Evolutionary conservation across 2,113 vertebrate species (phyloP), one percentile per base, ranked within the genome.

Genomic region (Tachycineta bicolor): DNA sequence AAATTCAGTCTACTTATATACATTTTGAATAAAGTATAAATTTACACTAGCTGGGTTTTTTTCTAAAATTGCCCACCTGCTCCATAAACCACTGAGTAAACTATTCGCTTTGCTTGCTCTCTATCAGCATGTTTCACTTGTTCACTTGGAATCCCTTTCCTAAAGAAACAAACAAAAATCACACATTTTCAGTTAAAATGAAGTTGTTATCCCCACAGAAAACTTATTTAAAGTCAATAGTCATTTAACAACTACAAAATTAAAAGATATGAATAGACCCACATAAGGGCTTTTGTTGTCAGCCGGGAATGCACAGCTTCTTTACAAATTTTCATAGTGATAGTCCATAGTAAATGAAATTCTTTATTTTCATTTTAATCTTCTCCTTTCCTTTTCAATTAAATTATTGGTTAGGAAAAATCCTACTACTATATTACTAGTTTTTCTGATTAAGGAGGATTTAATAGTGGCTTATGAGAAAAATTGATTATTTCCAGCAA

Each of bases 61-160:
- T 59, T 9, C 21, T 70, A 74, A 29, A 74, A 87, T 77, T 74
- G 29, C 96, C 39, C 89, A 99, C 99, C 99, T 98, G 98, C 99
- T 93, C 99, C 99, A 22, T 99, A 99, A 92, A 99, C 97, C 50
- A 98, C 98, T 2, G 99, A 98, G 88, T 99, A 99, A 79, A 99
- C 98, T 0, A 99, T 88, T 22, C 98, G 98, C 79, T 99, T 99
- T 87, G 99, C 98, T 55, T 98, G 98, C 67, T 99, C 99, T 87
- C 99, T 97, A 47, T 99, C 99, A 60, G 95, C 47, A 0, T 97
- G 96, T 3, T 98, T 98, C 97, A 99, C 98, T 12, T 92, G 63
- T 15, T 94, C 96, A 56, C 96, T 75, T 39, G 97, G 98, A 83
- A 99, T 50, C 33, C 97, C 97, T 78, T 98, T 99, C 99, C 99